phyloP scores from a whole-genome alignment of 2,888 invertebrate species.

The Sminthurides aquaticus region DNA sequence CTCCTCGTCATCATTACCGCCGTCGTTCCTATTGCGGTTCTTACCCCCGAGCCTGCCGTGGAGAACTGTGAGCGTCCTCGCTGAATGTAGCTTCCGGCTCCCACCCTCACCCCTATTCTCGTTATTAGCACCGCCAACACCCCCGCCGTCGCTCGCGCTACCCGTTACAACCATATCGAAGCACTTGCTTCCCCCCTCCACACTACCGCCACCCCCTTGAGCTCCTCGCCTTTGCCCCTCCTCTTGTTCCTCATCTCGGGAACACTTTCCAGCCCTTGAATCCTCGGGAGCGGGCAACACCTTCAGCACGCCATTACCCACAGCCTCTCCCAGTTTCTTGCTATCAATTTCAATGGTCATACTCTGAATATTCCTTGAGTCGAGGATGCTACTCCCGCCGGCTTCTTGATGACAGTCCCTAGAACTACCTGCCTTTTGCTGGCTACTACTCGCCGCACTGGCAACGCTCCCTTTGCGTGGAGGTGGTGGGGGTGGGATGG shows the following conservation, averaged over 20 bases:
- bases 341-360: conserved; percentile 8
- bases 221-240: too few species aligned
- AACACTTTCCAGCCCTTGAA: conserved; percentile 3
- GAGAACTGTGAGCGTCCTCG: not conserved
- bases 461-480: conserved; percentile 10
- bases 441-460: not conserved
- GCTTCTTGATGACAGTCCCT: not conserved
- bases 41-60: not conserved
- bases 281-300: conserved; percentile 3
- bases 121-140: not conserved
- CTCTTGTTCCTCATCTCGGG: too few species aligned
- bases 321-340: not conserved
- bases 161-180: conserved; percentile 7
- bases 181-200: not conserved
- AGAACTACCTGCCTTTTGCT: not conserved
- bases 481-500: conserved; percentile 18
- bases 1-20: not conserved
- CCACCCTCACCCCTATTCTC: not conserved
- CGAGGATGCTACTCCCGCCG: not conserved
- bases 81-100: not conserved
- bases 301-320: not conserved
- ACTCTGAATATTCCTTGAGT: not conserved
- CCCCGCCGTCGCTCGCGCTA: not conserved
- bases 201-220: not conserved
- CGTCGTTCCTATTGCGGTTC: too few species aligned